Evolutionary conservation across 2,888 invertebrate genomes (phyloP), one percentile per base, ranked within the genome.

Genomic region (Morpho achilles): DNA sequence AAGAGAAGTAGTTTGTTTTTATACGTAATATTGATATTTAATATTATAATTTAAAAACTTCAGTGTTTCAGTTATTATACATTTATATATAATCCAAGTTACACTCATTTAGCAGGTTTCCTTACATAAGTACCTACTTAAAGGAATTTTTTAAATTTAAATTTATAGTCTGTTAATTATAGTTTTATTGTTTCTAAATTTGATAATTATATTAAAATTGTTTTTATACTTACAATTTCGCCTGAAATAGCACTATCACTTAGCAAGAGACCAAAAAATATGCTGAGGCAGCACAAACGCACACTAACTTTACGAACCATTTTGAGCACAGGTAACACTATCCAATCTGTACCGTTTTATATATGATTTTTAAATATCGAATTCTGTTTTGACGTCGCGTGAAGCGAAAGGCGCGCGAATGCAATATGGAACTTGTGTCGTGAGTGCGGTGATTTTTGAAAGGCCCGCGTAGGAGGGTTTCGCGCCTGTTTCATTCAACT

Each of bases 381-480:
- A 49, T 55, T 50, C 43, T 58, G 4, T 55, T 65, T 66, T 62
- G 53, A 54, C 58, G 66, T 61, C 67, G 66, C 68, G 76, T 75
- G 77, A 81, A 72, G 82, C 85, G 85, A 84, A 85, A 85, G 84
- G 86, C 79, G 76, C 79, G 76, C 86, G 76, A 73, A 76, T 76
- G 77, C 80, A 69, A 74, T 84, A 74, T 85, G 82, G 75, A 75
- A 75, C 77, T 71, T 71, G 69, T 75, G 72, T 75, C 71, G 78
- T 74, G 76, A 80, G 79, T 82, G 87, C 81, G 74, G 70, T 69
- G 77, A 83, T 82, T 86, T 88, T 90, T 88, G 89, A 90, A 90
- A 88, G 89, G 87, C 88, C 85, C 89, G 89, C 88, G 88, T 89
- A 88, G 89, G 88, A 82, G 87, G 89, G 90, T 78, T 87, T 86